These are phyloP conservation scores for Ramphastos sulfuratus DNA, from an alignment of 2,113 vertebrate genomes.

Conservation along the genomic window DNA sequence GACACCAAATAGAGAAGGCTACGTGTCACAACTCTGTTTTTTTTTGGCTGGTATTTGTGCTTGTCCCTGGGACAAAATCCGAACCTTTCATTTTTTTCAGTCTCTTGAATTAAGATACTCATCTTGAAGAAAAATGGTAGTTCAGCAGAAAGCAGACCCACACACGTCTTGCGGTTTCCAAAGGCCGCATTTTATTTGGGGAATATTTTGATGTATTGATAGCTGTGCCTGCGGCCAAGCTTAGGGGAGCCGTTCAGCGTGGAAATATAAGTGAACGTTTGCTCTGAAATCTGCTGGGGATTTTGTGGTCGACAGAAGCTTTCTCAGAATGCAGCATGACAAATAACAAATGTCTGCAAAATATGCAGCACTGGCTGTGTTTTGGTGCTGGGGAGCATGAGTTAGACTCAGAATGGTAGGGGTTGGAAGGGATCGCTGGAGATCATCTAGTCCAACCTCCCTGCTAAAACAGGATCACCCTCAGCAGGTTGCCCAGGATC, in stretches of 20 bases:
- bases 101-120: neutral
- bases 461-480: too few relatives aligned
- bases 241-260: neutral
- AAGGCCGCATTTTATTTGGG: neutral
- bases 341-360: neutral
- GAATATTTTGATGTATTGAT: neutral
- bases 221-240: neutral
- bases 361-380: neutral
- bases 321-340: neutral
- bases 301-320: neutral
- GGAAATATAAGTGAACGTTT: neutral
- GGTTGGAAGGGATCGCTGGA: too few relatives aligned
- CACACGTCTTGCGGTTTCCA: neutral
- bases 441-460: too few relatives aligned
- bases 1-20: neutral
- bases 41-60: neutral
- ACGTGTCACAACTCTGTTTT: rapidly evolving
- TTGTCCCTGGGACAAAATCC: neutral
- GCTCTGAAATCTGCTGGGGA: neutral
- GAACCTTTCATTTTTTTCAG: neutral
- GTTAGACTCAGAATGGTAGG: too few relatives aligned
- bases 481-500: too few relatives aligned
- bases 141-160: neutral
- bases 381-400: neutral
- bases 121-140: neutral